A percentile compares a stretch with the other conserved stretches of the same genome.
Conservation (phyloP, 2,797 vertebrate species). For the Parotocinclus haroldoi region DNA sequence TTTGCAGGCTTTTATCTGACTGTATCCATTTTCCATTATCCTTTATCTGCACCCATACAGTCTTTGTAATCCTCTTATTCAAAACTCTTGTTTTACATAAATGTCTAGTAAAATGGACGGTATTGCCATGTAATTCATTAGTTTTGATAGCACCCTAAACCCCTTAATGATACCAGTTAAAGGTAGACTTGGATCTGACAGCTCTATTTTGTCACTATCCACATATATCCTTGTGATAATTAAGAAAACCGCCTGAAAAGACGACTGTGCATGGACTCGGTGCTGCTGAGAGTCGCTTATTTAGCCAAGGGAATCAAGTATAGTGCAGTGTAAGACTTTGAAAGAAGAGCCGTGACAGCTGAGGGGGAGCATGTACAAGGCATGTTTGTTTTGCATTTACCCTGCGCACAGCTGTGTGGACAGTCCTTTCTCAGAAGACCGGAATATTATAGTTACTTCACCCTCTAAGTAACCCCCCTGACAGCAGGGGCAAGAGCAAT, state of each 20-base stretch:
- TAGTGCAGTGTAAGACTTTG: constrained; percentile 59
- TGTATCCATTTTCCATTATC: constrained; percentile 14
- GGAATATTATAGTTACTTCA: constrained; percentile 65
- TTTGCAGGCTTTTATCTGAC: constrained; percentile 33
- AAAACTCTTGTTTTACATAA: not conserved
- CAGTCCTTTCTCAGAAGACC: constrained; percentile 75
- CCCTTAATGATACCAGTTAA: constrained; percentile 22
- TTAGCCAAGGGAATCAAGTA: constrained; percentile 42
- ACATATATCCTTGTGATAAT: constrained; percentile 71
- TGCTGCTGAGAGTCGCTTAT: constrained; percentile 45
- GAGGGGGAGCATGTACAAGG: constrained; percentile 75
- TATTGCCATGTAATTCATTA: constrained; percentile 20
- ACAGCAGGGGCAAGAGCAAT: constrained; percentile 9
- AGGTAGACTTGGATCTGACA: constrained; percentile 41
- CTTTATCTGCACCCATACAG: constrained; percentile 3
- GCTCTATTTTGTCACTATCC: constrained; percentile 62
- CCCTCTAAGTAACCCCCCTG: constrained; percentile 58
- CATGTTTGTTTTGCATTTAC: constrained; percentile 82
- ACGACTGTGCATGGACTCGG: constrained; percentile 46
- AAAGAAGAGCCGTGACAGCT: constrained; percentile 81
- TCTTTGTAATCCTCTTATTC: not conserved
- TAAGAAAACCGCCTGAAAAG: constrained; percentile 61
- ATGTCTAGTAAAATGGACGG: not conserved
- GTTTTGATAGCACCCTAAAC: constrained; percentile 9
- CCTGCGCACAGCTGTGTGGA: constrained; percentile 73